Base-by-base conservation (phyloP, 2,797 vertebrate genomes). In the Kryptopterus vitreolus region DNA sequence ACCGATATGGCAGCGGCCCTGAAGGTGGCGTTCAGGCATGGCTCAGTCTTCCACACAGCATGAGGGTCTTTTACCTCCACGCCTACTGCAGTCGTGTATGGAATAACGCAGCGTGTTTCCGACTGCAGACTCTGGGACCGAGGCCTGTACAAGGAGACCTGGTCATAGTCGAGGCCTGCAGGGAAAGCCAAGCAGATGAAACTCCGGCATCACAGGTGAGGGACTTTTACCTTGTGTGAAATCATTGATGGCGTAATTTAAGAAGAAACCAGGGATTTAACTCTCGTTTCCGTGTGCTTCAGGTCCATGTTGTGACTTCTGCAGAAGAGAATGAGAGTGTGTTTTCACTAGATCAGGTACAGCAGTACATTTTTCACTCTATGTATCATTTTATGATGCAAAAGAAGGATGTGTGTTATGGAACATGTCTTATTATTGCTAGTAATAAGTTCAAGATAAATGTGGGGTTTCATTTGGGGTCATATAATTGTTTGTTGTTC, bases 81-180 rank as follows among this genome's bases (percentile, higher is more conserved):
- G 96, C 98, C 18, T 99, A 98, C 86, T 98, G 96, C 78, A 99
- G 98, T 92, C 96, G 95, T 83, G 87, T 98, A 82, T 98, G 98
- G 97, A 99, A 99, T 9, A 94, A 97, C 75, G 97, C 96, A 0
- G 93, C 88, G 0, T 94, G 94, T 0, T 95, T 95, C 38, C 92
- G 98, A 71, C 87, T 99, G 86, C 84, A 85, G 20, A 89, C 85
- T 0, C 94, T 98, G 13, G 95, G 95, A 31, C 88, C 90, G 15
- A 87, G 86, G 55, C 94, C 93, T 76, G 93, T 95, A 9, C 85
- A 90, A 83, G 98, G 98, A 15, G 98, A 99, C 89, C 92, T 99
- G 85, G 93, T 99, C 72, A 91, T 94, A 87, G 82, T 58, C 50
- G 80, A 87, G 69, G 87, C 48, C 11, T 33, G 69, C 50, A 53